Evolutionary conservation across 2,113 vertebrate genomes (phyloP).

Genomic region (Tupaia tana): DNA sequence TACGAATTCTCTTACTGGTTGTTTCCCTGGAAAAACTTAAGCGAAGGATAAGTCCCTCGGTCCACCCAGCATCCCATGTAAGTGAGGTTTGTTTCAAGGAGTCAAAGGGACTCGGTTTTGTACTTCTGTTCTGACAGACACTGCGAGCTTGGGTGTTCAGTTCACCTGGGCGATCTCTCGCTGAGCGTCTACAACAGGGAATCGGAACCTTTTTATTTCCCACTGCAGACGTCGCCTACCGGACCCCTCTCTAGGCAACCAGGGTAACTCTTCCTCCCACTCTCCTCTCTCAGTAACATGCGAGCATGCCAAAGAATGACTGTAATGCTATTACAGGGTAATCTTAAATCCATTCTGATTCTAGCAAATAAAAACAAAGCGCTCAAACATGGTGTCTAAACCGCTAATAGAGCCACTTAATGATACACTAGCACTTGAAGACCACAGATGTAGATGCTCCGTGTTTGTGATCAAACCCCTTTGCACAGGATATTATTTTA

Average conservation of each 20-base stretch:
- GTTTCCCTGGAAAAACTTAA: background rate
- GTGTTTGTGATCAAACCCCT: background rate
- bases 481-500: background rate
- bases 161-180: no score
- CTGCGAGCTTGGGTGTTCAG: rapidly evolving
- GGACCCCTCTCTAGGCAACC: no score
- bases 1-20: background rate
- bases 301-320: background rate
- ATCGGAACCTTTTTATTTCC: background rate
- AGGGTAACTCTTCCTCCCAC: rapidly evolving
- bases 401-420: rapidly evolving
- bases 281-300: background rate
- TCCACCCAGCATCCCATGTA: background rate
- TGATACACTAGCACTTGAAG: background rate
- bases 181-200: rapidly evolving
- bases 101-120: background rate
- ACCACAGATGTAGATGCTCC: background rate
- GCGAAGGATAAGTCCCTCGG: background rate
- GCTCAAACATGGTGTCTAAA: background rate
- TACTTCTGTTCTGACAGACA: background rate
- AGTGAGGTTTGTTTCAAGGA: background rate
- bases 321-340: rapidly evolving
- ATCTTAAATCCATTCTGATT: background rate
- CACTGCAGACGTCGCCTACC: no score
- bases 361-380: background rate